phyloP scores from a whole-genome alignment of 2,797 vertebrate genomes.

The Urophycis tenuis region DNA sequence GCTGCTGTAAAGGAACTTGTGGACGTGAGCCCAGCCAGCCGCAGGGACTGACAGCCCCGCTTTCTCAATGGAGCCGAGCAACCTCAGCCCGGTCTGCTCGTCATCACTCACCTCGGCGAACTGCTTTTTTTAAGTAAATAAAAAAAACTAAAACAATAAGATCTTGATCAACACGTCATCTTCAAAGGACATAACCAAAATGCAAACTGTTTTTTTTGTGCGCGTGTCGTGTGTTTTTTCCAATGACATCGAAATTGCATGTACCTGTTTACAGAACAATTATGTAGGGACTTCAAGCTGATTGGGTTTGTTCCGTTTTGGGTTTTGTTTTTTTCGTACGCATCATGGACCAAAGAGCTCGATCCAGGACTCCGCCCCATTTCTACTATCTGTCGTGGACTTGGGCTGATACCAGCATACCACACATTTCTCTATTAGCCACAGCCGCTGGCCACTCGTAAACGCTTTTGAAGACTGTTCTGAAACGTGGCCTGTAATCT shows the following conservation, averaged over 20 bases:
- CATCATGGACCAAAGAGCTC: slow-evolving; percentile 57
- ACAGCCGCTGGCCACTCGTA: slow-evolving; percentile 43
- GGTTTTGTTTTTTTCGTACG: slow-evolving; percentile 10
- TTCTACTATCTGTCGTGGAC: slow-evolving; percentile 35
- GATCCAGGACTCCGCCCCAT: slow-evolving; percentile 30
- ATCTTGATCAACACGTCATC: not conserved
- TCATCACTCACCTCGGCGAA: not conserved
- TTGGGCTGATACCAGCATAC: slow-evolving; percentile 60
- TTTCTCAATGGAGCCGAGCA: not conserved
- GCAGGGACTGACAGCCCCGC: not conserved
- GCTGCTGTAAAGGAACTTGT: not conserved
- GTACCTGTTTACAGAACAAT: slow-evolving; percentile 60
- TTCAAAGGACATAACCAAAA: slow-evolving; percentile 7
- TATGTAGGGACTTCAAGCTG: slow-evolving; percentile 18
- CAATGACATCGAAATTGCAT: slow-evolving; percentile 43
- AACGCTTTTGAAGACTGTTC: slow-evolving; percentile 55
- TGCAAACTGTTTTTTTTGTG: slow-evolving; percentile 14
- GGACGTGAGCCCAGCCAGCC: not conserved
- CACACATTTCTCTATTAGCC: slow-evolving; percentile 55
- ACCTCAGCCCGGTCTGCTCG: not conserved
- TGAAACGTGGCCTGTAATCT: slow-evolving; percentile 51
- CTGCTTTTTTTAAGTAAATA: not conserved
- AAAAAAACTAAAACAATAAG: no score
- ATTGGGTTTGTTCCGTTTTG: slow-evolving; percentile 27
- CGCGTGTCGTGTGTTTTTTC: not conserved